phyloP scores from a whole-genome alignment of 35 echinoderm and acorn worm species.

The Ptychodera flava region DNA sequence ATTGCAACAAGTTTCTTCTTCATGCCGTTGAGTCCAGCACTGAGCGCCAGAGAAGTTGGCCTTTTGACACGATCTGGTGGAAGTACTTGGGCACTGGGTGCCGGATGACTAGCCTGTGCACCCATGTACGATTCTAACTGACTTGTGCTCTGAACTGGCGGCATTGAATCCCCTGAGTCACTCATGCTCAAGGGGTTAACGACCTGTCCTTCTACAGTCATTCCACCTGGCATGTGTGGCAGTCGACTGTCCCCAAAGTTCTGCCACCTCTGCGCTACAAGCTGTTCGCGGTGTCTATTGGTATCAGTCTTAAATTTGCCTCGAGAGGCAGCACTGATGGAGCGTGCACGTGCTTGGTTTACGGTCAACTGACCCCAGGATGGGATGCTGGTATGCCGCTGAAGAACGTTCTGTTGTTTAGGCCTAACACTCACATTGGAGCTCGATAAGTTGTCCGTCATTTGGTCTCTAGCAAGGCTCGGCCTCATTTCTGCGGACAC shows the following conservation, averaged over 20 bases:
- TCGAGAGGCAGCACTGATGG: not conserved
- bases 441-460: conserved; percentile 56
- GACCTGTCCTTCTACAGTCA: not conserved
- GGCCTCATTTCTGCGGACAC: conserved; percentile 63
- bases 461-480: conserved; percentile 60
- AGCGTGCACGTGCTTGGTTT: conserved; percentile 24
- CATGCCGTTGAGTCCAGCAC: conserved; percentile 45
- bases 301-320: conserved; percentile 48
- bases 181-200: not conserved
- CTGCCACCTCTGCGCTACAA: conserved; percentile 30
- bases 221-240: not conserved
- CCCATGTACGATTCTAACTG: conserved; percentile 21
- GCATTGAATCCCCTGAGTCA: not conserved
- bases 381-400: conserved; percentile 42
- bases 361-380: conserved; percentile 48
- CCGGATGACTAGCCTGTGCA: conserved; percentile 11
- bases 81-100: not conserved
- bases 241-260: conserved; percentile 16
- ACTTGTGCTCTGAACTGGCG: conserved; percentile 25
- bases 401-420: conserved; percentile 25
- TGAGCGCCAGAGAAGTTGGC: conserved; percentile 68
- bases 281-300: conserved; percentile 69
- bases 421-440: not conserved
- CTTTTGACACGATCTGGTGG: conserved; percentile 25
- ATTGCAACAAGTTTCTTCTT: conserved; percentile 94